These are phyloP conservation scores for Psittacus erithacus DNA, from an alignment of 2,113 vertebrate species.

Conservation along the genomic window DNA sequence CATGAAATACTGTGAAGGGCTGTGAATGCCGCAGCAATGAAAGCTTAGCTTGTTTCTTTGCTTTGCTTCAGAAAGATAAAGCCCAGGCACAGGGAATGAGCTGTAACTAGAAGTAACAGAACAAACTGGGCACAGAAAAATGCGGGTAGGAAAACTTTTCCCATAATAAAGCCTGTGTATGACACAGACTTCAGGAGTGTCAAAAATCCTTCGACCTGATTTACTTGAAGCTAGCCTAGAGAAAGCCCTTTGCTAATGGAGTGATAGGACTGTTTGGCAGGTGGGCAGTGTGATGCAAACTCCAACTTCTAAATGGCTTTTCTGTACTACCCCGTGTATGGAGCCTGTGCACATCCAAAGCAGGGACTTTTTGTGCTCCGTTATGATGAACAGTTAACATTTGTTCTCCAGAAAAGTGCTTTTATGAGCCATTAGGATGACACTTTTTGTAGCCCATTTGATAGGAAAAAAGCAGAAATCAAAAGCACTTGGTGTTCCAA, in stretches of 20 bases:
- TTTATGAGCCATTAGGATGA: constrained; percentile 10
- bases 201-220: background rate
- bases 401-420: background rate
- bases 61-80: background rate
- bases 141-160: background rate
- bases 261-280: background rate
- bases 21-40: background rate
- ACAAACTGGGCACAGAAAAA: background rate
- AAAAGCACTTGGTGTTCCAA: background rate
- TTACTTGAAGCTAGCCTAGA: background rate
- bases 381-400: background rate
- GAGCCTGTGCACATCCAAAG: background rate
- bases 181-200: background rate
- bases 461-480: background rate
- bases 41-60: background rate
- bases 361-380: background rate
- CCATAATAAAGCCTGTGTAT: background rate
- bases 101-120: background rate
- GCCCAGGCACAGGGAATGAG: background rate
- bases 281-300: background rate
- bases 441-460: background rate
- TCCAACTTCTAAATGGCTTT: background rate
- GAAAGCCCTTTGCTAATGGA: background rate
- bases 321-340: background rate
- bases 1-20: background rate